Evolutionary conservation across 2,888 invertebrate genomes (phyloP), one percentile per base, ranked within the genome.

Genomic region (Thera britannica): DNA sequence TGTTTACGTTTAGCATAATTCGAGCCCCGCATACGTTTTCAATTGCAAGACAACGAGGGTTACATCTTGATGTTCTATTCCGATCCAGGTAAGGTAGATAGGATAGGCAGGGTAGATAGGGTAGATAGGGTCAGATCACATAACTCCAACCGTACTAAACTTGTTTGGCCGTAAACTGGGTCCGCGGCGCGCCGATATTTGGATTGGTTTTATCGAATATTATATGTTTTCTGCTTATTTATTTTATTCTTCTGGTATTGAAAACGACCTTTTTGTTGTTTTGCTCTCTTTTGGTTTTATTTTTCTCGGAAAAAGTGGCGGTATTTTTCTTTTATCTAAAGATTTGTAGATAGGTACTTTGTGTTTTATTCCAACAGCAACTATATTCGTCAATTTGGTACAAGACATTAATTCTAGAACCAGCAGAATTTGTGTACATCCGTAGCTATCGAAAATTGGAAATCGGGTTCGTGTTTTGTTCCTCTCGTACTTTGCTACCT

Each of bases 131-230:
- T 82, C 83, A 83, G 82, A 74, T 74, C 79, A 65, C 80, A 89
- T 90, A 90, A 90, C 90, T 91, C 85, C 81, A 75, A 86, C 85
- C 85, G 80, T 83, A 82, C 83, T 88, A 85, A 88, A 86, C 78
- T 88, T 87, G 81, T 58, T 66, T 60, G 78, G 75, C 82, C 85
- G 86, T 90, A 90, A 89, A 90, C 76, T 83, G 81, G 73, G 81
- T 79, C 80, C 78, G 75, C 81, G 82, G 79, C 79, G 80, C 78
- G 75, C 81, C 77, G 86, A 80, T 83, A 87, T 84, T 87, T 83
- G 79, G 89, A 90, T 90, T 89, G 88, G 86, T 88, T 89, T 85
- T 88, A 88, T 87, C 87, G 84, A 87, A 87, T 87, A 83, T 84
- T 82, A 84, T 72, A 67, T 72, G 68, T 72, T 72, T 68, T 67